Percentiles rank a stretch among this genome's conserved stretches.
These are phyloP conservation scores for Rhopalosiphum nymphaeae DNA, from an alignment of 2,888 invertebrate species.

Conservation along the genomic window DNA sequence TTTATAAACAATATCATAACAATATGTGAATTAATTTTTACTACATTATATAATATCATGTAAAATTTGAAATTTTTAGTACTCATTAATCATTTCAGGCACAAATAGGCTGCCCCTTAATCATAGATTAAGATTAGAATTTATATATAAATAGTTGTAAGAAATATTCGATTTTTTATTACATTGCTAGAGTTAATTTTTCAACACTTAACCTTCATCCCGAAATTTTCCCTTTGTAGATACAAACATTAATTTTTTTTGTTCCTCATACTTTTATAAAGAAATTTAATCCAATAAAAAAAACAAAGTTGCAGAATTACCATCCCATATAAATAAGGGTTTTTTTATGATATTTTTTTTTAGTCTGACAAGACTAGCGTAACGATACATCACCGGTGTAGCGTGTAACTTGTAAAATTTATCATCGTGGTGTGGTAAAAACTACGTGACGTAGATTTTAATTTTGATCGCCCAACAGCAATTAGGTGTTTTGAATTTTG, in stretches of 20 bases:
- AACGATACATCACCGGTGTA: background rate
- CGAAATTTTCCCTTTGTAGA: background rate
- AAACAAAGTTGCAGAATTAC: background rate
- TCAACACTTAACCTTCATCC: background rate
- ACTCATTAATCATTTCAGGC: too few relatives aligned
- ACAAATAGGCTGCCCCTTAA: background rate
- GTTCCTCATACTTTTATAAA: background rate
- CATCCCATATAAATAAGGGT: background rate
- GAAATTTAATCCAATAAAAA: background rate
- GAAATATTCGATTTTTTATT: background rate
- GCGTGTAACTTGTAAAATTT: background rate
- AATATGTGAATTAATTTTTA: background rate
- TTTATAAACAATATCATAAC: background rate
- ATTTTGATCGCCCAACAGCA: background rate
- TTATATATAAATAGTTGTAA: background rate
- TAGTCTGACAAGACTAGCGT: background rate
- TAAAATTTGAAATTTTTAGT: background rate
- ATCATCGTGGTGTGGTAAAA: background rate
- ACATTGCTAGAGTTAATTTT: background rate
- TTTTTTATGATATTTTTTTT: background rate
- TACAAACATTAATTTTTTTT: background rate
- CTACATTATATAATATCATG: background rate
- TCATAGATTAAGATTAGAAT: background rate
- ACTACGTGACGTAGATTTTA: conserved; percentile 1
- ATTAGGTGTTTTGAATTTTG: background rate